A percentile compares a stretch with the other conserved stretches of the same genome.
These are phyloP conservation scores for Jordanella pulchra DNA, from an alignment of 2,797 vertebrate genomes.

Conservation along the genomic window DNA sequence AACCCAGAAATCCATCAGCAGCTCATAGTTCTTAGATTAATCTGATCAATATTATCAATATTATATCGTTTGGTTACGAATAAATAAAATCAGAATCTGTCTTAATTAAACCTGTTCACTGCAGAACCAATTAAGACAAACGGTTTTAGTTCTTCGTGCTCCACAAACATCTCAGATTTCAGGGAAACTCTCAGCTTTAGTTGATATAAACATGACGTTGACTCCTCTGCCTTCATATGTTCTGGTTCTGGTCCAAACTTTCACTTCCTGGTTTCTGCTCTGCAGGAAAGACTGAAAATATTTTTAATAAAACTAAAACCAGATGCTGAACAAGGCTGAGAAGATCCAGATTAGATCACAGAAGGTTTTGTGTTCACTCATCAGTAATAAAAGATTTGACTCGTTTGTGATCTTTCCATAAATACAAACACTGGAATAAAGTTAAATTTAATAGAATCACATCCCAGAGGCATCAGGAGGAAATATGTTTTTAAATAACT, in stretches of 20 bases:
- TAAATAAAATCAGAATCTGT: background rate
- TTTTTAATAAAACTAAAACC: slow-evolving; percentile 1
- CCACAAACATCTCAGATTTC: background rate
- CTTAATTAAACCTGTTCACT: background rate
- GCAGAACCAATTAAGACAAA: background rate
- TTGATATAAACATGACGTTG: background rate
- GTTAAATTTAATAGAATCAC: background rate
- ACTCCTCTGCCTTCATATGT: background rate
- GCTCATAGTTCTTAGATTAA: background rate
- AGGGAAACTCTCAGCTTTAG: background rate
- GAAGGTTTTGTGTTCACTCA: too few relatives aligned
- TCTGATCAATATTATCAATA: background rate
- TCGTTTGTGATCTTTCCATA: background rate
- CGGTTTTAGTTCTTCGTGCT: background rate
- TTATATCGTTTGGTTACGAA: background rate
- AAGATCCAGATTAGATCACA: background rate
- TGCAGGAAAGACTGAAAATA: background rate
- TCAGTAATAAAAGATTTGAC: background rate
- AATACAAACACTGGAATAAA: background rate
- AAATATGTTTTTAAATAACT: background rate
- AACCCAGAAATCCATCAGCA: background rate
- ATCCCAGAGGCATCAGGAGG: background rate
- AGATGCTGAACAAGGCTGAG: background rate
- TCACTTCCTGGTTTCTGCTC: background rate
- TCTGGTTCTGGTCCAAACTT: background rate